Conservation (phyloP, 2,888 invertebrate genomes). For the Oligia latruncula region DNA sequence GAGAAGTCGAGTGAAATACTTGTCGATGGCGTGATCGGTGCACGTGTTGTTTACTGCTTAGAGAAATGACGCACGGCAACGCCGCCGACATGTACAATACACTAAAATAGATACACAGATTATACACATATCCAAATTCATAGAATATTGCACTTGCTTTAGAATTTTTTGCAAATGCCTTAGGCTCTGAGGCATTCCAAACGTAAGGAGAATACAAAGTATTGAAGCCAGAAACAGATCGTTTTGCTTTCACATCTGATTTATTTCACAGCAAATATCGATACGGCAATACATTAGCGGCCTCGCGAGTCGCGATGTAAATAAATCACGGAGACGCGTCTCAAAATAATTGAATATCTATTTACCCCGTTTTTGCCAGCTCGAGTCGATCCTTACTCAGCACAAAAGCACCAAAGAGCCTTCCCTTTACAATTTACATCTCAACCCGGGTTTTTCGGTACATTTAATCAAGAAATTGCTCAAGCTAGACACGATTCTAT, state of each 20-base stretch:
- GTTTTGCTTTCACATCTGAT: constrained; percentile 25
- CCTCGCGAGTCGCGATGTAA: constrained; percentile 16
- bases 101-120: too few species aligned
- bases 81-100: too few species aligned
- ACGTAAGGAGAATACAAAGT: constrained; percentile 9
- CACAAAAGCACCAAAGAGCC: constrained; percentile 47
- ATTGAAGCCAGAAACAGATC: constrained; percentile 8
- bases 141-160: not conserved
- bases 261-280: constrained; percentile 34
- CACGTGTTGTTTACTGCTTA: too few species aligned
- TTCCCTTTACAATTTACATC: constrained; percentile 59
- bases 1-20: too few species aligned
- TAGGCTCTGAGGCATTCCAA: not conserved
- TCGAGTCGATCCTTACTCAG: constrained; percentile 37
- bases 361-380: constrained; percentile 46
- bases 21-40: too few species aligned
- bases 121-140: too few species aligned
- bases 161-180: not conserved
- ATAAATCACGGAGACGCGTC: constrained; percentile 44
- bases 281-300: constrained; percentile 43
- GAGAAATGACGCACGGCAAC: too few species aligned
- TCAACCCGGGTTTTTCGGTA: constrained; percentile 57
- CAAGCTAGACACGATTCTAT: constrained; percentile 55
- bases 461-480: constrained; percentile 64
- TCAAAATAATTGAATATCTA: constrained; percentile 54